Evolutionary conservation across 2,888 invertebrate species (phyloP), one percentile per base, ranked within the genome.

Genomic region (Congeria kusceri): DNA sequence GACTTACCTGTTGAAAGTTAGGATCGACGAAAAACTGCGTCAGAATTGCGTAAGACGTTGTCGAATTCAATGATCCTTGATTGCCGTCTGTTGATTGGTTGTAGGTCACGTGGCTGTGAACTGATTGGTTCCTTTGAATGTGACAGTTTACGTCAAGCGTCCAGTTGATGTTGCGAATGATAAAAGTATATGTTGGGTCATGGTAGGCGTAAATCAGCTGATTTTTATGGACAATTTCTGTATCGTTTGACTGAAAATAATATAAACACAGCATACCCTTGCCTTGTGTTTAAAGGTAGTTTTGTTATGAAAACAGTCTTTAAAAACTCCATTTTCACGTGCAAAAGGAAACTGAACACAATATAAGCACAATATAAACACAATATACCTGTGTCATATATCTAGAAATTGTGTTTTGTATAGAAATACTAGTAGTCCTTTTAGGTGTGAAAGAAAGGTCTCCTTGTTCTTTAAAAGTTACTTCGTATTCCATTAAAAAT

Each of bases 121-220:
- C 57, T 39, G 64, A 64, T 64, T 64, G 57, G 68, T 63, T 47
- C 39, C 64, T 75, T n/a, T 25, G 46, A 63, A 66, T 53, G 20
- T 56, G 63, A 29, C 75, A 75, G 47, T 68, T 64, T 23, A 69
- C 25, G 27, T 68, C 69, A 27, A 75, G 18, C 5, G 68, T 68
- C 68, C 68, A 75, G 23, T 69, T 63, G 63, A 56, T 68, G 46
- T 64, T 64, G 1, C 68, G 39, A 1, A 75, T 75, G 49, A 75
- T 75, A 29, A 75, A 66, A 27, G 58, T 27, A 25, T 75, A 61
- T 25, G 29, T 32, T 1, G 69, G 58, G 23, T 75, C 75, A 29
- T 69, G 68, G 49, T 53, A 59, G 25, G 75, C 75, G 46, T 75
- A 75, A 4, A 75, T 69, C 3, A 75, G 59, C n/a, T 58, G 68